A percentile compares a stretch with the other conserved stretches of the same genome.
Conservation (phyloP, 2,797 vertebrate species). For the Echiichthys vipera region DNA sequence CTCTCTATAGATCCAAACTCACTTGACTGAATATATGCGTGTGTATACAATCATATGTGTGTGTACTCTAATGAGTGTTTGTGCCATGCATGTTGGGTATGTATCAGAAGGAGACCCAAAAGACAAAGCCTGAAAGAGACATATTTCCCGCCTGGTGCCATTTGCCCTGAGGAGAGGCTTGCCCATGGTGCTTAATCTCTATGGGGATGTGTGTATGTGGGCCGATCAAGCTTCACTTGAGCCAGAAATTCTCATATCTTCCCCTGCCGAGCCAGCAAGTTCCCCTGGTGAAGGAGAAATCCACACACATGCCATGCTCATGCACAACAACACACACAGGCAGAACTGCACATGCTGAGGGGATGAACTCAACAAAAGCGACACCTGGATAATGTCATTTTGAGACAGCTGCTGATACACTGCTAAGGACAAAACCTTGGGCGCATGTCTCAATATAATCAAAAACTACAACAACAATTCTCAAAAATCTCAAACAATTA, state of each 20-base stretch:
- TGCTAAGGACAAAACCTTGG: neutral
- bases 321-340: constrained; percentile 15
- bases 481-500: neutral
- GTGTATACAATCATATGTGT: neutral
- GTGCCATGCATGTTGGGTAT: constrained; percentile 23
- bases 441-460: neutral
- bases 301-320: constrained; percentile 10
- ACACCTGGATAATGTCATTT: neutral
- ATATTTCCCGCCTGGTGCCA: constrained; percentile 52
- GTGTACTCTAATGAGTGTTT: constrained; percentile 28
- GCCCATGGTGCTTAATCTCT: constrained; percentile 62
- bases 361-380: neutral
- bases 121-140: constrained; percentile 39
- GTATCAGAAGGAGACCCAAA: constrained; percentile 37
- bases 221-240: constrained; percentile 61
- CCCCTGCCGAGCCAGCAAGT: constrained; percentile 54
- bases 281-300: constrained; percentile 50
- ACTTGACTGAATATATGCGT: constrained; percentile 3
- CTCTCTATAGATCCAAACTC: constrained; percentile 33
- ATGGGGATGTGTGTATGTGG: constrained; percentile 51
- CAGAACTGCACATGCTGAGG: neutral
- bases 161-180: constrained; percentile 65
- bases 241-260: constrained; percentile 64
- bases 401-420: neutral
- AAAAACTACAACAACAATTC: neutral